A percentile compares a stretch with the other conserved stretches of the same genome.
Evolutionary conservation across 2,113 vertebrate species (phyloP).

Genomic region (Tupaia chinensis): DNA sequence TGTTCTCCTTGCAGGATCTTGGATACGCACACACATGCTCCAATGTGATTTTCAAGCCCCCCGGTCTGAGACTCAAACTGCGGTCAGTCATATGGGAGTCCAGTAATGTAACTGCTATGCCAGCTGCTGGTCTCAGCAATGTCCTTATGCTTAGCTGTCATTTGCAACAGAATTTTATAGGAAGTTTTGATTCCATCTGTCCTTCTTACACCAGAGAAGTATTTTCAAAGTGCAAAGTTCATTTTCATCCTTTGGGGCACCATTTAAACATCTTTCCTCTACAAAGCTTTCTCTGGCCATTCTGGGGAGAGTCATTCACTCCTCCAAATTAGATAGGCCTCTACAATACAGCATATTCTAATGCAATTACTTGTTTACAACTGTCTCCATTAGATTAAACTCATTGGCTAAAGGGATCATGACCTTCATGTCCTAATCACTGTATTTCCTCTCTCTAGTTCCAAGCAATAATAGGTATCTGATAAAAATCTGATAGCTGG

Average conservation of each 20-base stretch:
- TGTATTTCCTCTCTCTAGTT: background rate
- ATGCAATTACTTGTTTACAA: background rate
- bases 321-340: background rate
- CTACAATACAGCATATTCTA: background rate
- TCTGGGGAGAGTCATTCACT: background rate
- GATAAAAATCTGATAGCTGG: background rate
- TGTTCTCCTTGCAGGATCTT: too few relatives aligned
- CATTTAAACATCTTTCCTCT: background rate
- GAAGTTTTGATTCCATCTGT: background rate
- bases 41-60: too few relatives aligned
- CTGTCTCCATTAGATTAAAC: background rate
- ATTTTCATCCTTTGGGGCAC: background rate
- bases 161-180: background rate
- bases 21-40: too few relatives aligned
- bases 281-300: background rate
- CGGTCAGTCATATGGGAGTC: too few relatives aligned
- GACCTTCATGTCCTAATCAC: background rate
- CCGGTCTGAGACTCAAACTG: too few relatives aligned
- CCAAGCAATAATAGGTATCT: background rate
- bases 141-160: background rate
- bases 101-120: too few relatives aligned
- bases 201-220: background rate
- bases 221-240: background rate
- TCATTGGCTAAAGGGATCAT: background rate
- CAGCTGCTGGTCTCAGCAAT: background rate